phyloP scores from a whole-genome alignment of 2,113 vertebrate genomes.

The Coturnix japonica region DNA sequence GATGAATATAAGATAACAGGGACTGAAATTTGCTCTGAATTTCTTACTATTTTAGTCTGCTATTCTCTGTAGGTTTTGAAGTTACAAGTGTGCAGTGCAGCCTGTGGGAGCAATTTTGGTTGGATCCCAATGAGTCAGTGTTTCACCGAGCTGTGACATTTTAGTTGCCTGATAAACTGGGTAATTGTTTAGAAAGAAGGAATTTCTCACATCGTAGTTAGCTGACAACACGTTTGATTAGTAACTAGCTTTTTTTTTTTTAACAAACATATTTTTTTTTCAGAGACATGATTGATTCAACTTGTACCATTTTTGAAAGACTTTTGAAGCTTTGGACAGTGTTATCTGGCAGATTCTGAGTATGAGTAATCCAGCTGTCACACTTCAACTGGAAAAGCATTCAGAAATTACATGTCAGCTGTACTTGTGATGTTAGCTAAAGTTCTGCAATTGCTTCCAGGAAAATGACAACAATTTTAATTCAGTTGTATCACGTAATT shows the following conservation, averaged over 20 bases:
- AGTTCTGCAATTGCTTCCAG: constrained; percentile 48
- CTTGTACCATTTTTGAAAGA: constrained; percentile 22
- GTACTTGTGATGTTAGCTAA: constrained; percentile 35
- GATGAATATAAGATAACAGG: not conserved
- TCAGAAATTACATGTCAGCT: constrained; percentile 55
- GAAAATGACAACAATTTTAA: constrained; percentile 52
- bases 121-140: constrained; percentile 12
- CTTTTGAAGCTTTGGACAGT: constrained; percentile 9
- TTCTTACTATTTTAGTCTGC: not conserved
- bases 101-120: not conserved
- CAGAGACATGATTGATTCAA: constrained; percentile 19
- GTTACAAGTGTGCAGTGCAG: not conserved
- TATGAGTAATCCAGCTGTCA: constrained; percentile 47
- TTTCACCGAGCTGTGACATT: not conserved
- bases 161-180: not conserved
- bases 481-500: constrained; percentile 46
- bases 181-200: constrained; percentile 9
- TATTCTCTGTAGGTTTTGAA: not conserved
- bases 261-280: not conserved
- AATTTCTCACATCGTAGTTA: not conserved
- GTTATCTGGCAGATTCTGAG: constrained; percentile 28
- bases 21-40: not conserved
- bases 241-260: constrained; percentile 14
- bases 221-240: constrained; percentile 9
- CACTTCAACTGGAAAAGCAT: constrained; percentile 19